Conservation (phyloP, 2,797 vertebrate species). For the Acanthis flammea region DNA sequence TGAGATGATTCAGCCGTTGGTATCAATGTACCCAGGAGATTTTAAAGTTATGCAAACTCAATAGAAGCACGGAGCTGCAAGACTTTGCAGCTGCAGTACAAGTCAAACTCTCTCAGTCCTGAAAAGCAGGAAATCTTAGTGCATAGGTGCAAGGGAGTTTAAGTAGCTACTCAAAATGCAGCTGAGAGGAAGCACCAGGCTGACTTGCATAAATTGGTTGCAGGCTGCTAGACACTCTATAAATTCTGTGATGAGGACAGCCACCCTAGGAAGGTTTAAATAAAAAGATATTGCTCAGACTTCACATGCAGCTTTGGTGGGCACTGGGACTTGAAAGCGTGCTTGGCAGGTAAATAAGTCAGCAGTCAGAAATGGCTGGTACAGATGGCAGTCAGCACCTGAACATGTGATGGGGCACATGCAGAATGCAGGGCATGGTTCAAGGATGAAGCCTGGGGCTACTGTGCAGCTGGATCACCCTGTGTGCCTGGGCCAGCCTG, state of each 20-base stretch:
- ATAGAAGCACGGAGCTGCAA: not conserved
- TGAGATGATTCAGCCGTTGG: not conserved
- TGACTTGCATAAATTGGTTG: not conserved
- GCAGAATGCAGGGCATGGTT: not conserved
- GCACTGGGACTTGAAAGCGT: no score
- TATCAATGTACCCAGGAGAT: not conserved
- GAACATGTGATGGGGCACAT: not conserved
- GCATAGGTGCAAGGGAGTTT: not conserved
- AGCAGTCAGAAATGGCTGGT: not conserved
- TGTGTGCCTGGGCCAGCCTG: rapidly evolving
- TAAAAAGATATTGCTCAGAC: not conserved
- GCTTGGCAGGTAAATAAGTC: not conserved
- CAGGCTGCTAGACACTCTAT: not conserved
- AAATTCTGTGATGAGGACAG: not conserved
- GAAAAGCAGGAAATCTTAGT: not conserved
- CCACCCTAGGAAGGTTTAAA: not conserved
- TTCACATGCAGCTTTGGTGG: not conserved
- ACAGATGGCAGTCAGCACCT: not conserved
- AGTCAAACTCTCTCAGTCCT: not conserved
- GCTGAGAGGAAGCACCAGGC: not conserved
- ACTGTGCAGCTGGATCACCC: not conserved
- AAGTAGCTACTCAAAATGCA: not conserved
- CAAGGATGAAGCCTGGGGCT: not conserved
- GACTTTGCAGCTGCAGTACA: not conserved
- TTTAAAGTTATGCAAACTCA: not conserved